Evolutionary conservation across 2,113 vertebrate genomes (phyloP).

Genomic region (Plecturocebus donacophilus): DNA sequence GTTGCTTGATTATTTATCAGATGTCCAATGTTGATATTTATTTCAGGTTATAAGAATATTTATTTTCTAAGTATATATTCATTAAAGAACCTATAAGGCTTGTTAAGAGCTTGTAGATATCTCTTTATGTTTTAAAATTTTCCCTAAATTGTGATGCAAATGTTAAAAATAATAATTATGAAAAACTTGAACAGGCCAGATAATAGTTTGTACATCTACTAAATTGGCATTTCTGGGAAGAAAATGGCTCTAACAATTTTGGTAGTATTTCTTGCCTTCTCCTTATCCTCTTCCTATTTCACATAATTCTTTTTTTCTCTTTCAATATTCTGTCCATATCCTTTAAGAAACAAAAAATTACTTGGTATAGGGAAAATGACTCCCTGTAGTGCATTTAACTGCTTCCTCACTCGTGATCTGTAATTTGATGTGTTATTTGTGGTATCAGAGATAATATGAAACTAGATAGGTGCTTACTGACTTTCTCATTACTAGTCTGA

Average conservation of each 20-base stretch:
- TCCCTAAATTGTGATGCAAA: neutral
- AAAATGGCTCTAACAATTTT: neutral
- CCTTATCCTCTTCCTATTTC: neutral
- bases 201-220: neutral
- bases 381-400: neutral
- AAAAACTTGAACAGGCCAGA: neutral
- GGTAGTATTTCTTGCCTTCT: neutral
- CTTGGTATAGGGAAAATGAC: neutral
- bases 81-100: neutral
- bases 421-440: neutral
- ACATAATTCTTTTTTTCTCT: neutral
- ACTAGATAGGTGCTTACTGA: neutral
- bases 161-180: conserved; percentile 7
- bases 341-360: neutral
- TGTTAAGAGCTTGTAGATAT: neutral
- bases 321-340: neutral
- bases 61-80: neutral
- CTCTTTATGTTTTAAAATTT: neutral
- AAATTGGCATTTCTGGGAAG: neutral
- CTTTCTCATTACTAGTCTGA: neutral
- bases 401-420: neutral
- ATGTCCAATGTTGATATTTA: neutral
- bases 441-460: neutral
- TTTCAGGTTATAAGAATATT: neutral
- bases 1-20: neutral